phyloP scores from a whole-genome alignment of 1,140 invertebrate genomes.

The Cryptotermes secundus region DNA sequence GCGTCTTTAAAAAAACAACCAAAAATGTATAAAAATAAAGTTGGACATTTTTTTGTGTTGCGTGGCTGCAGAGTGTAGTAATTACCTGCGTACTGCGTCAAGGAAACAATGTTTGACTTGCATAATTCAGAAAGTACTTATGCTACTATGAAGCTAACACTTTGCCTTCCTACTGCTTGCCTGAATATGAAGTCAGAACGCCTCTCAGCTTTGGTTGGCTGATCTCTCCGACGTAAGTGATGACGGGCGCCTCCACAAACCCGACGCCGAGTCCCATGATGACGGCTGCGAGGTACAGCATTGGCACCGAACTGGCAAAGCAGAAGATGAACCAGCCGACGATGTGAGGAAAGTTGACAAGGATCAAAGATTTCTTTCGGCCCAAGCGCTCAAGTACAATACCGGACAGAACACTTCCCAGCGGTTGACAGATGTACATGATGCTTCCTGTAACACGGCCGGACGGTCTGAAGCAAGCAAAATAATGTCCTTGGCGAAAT shows the following conservation, averaged over 20 bases:
- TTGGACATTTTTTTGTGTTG: too few relatives aligned
- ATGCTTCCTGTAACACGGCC: slow-evolving; percentile 40
- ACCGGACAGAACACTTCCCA: slow-evolving; percentile 42
- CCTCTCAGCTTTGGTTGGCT: slow-evolving; percentile 26
- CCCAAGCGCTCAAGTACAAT: slow-evolving; percentile 38
- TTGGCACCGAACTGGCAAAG: slow-evolving; percentile 32
- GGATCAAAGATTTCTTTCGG: slow-evolving; percentile 41
- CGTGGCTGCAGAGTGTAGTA: too few relatives aligned
- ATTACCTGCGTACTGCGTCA: too few relatives aligned
- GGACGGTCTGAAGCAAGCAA: neutral
- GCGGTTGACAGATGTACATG: slow-evolving; percentile 39
- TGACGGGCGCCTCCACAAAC: slow-evolving; percentile 29
- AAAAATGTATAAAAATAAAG: too few relatives aligned
- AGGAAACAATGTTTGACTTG: too few relatives aligned
- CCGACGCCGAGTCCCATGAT: slow-evolving; percentile 38
- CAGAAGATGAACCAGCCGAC: slow-evolving; percentile 41
- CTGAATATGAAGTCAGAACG: slow-evolving; percentile 5
- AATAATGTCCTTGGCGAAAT: neutral
- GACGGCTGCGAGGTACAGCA: slow-evolving; percentile 37
- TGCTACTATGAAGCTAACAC: too few relatives aligned
- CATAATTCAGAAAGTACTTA: too few relatives aligned
- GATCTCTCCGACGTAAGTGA: slow-evolving; percentile 33
- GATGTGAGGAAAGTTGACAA: slow-evolving; percentile 42
- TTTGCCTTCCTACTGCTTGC: neutral
- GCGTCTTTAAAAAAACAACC: too few relatives aligned